A percentile compares a stretch with the other conserved stretches of the same genome.
phyloP scores from a whole-genome alignment of 2,113 vertebrate genomes.

The Hippocampus abdominalis region DNA sequence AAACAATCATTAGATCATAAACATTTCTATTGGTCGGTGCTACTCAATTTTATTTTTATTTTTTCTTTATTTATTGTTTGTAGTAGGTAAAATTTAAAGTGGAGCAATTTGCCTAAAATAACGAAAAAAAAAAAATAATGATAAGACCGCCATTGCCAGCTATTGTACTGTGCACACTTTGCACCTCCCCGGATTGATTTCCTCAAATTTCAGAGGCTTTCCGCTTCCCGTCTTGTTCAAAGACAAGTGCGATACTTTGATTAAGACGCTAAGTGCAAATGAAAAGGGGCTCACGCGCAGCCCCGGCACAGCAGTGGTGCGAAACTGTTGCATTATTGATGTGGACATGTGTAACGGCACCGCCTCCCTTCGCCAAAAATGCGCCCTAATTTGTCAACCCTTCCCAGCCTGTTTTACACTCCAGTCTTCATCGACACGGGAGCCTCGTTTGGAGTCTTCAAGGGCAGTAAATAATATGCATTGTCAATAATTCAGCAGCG shows the following conservation, averaged over 20 bases:
- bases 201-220: slow-evolving; percentile 52
- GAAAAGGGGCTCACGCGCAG: background rate
- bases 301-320: slow-evolving; percentile 1
- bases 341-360: background rate
- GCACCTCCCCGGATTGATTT: slow-evolving; percentile 29
- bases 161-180: slow-evolving; percentile 52
- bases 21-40: too few species aligned
- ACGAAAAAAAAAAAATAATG: too few species aligned
- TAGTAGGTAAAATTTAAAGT: too few species aligned
- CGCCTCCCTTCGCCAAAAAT: background rate
- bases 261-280: slow-evolving; percentile 14
- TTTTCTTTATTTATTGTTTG: too few species aligned
- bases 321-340: slow-evolving; percentile 5
- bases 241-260: slow-evolving; percentile 12
- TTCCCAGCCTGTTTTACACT: background rate
- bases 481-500: slow-evolving; percentile 23
- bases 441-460: slow-evolving; percentile 2
- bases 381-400: background rate
- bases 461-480: slow-evolving; percentile 10
- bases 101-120: too few species aligned
- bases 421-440: background rate
- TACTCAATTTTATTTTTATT: too few species aligned
- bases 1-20: too few species aligned
- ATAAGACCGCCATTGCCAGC: too few species aligned
- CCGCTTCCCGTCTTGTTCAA: slow-evolving; percentile 5